Evolutionary conservation across 2,113 vertebrate species (phyloP), one percentile per base, ranked within the genome.

Genomic region (Prunella fulvescens): DNA sequence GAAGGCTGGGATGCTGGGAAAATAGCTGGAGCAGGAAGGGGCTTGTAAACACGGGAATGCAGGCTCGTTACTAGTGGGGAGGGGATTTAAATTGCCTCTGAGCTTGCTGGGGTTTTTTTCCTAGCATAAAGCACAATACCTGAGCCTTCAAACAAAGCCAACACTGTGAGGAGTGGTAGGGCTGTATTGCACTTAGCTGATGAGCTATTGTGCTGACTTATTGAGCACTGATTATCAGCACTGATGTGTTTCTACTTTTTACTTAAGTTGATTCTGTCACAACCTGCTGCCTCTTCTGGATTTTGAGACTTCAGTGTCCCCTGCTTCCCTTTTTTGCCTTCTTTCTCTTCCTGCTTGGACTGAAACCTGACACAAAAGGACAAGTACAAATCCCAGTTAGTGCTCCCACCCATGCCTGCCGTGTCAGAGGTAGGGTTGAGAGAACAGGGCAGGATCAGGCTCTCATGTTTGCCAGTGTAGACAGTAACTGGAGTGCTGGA

Each of bases 1-100:
- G 71, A 96, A 88, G 96, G 96, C 97, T 98, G 97, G 94, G 97
- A 96, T 95, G 96, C 97, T 97, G 91, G 85, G 88, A 81, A 95
- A 97, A 95, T 92, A 96, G 96, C 97, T 78, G 93, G 95, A 92
- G 95, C 95, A 93, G 97, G 93, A 96, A 97, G 54, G 90, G 96
- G 88, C 90, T 97, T 86, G 94, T 94, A 74, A 95, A 91, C 70
- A 90, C 54, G 91, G 93, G 81, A 93, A 88, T 76, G 93, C 94
- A 69, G 91, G 81, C 83, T 94, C 87, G 93, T 78, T 87, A 60
- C 50, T 19, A 15, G 16, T 67, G 90, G 95, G 94, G 89, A 96
- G 95, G 95, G 94, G 93, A 93, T 96, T 97, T 86, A 60, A 94
- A 95, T 69, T 67, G 67, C 86, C 79, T 95, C 72, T 91, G 60